A percentile compares a stretch with the other conserved stretches of the same genome.
Evolutionary conservation across 1,140 invertebrate species (phyloP).

Genomic region (Atta texana): DNA sequence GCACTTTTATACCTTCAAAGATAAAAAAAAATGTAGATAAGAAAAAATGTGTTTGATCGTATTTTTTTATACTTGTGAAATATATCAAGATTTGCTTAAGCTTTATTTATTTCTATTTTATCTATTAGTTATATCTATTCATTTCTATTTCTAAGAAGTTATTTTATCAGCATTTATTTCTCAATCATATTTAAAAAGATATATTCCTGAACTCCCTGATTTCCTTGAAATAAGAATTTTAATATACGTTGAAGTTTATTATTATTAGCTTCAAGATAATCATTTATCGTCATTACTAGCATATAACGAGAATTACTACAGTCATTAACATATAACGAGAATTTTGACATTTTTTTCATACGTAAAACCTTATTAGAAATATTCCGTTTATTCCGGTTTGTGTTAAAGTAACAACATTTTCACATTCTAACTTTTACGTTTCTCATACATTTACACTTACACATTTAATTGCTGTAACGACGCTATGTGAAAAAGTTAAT

Average conservation of each 20-base stretch:
- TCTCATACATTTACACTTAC: not conserved
- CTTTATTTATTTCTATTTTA: not conserved
- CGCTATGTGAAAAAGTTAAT: not conserved
- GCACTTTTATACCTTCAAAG: not conserved
- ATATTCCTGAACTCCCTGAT: not conserved
- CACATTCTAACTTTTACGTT: not conserved
- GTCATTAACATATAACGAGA: not conserved
- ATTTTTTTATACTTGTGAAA: not conserved
- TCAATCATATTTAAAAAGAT: not conserved
- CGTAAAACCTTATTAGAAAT: not conserved
- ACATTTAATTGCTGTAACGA: not conserved
- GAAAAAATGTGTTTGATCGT: not conserved
- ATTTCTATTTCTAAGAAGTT: not conserved
- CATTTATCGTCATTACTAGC: not conserved
- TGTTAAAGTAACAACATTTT: not conserved
- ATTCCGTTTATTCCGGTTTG: not conserved
- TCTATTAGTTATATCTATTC: not conserved
- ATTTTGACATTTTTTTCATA: not conserved
- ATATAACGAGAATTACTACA: not conserved
- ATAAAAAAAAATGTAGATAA: not conserved
- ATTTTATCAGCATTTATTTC: not conserved
- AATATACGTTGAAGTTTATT: not conserved
- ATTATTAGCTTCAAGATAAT: not conserved
- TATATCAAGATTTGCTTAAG: not conserved
- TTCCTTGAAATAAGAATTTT: not conserved